Percentiles rank a stretch among this genome's conserved stretches.
Evolutionary conservation across 37 sponge, comb jelly and placozoan species (phyloP).

Genomic region (Cliona cf. orientalis): DNA sequence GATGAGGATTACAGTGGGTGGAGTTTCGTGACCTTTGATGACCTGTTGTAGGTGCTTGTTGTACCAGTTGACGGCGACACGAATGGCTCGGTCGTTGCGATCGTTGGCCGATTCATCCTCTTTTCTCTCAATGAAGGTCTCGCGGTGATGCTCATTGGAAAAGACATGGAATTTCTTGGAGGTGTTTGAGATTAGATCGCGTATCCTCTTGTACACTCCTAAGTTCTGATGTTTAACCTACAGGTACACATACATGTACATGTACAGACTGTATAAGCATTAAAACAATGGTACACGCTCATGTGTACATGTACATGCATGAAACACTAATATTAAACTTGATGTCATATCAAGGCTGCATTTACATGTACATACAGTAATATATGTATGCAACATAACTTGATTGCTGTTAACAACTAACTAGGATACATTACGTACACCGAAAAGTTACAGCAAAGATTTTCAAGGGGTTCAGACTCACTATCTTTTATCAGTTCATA

Average conservation of each 20-base stretch:
- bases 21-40: not conserved
- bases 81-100: slow-evolving; percentile 92
- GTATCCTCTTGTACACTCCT: slow-evolving; percentile 68
- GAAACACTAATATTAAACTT: no score
- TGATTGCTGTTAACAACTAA: no score
- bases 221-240: slow-evolving; percentile 83
- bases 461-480: no score
- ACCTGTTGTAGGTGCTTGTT: slow-evolving; percentile 61
- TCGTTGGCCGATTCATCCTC: slow-evolving; percentile 84
- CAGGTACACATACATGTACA: slow-evolving; percentile 34
- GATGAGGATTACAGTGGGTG: slow-evolving; percentile 69
- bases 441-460: no score
- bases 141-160: slow-evolving; percentile 93
- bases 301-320: no score
- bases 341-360: no score
- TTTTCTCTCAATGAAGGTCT: slow-evolving; percentile 74
- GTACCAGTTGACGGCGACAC: slow-evolving; percentile 78
- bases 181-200: slow-evolving; percentile 70
- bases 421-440: no score
- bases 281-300: no score
- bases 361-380: no score
- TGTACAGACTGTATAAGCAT: no score
- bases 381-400: no score
- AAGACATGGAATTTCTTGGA: slow-evolving; percentile 88
- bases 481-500: no score